Percentiles rank a stretch among this genome's conserved stretches.
Evolutionary conservation across 2,888 invertebrate species (phyloP).

Genomic region (Agrochola circellaris): DNA sequence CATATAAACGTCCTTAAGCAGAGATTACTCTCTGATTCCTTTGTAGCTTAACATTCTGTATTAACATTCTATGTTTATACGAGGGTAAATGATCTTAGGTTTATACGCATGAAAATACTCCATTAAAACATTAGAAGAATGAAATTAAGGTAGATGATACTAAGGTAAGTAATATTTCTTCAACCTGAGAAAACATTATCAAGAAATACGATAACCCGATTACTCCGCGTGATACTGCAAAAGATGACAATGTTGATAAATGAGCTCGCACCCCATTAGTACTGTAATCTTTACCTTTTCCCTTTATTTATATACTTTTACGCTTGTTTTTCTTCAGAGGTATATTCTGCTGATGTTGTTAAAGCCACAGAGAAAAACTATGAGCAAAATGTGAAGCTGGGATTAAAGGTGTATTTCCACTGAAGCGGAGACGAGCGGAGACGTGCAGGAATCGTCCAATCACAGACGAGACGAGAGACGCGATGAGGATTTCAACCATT

Average conservation of each 20-base stretch:
- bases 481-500: too few relatives aligned
- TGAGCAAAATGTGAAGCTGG: background rate
- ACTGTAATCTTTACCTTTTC: conserved; percentile 2
- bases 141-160: too few relatives aligned
- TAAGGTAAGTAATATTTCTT: background rate
- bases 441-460: too few relatives aligned
- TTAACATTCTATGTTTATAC: background rate
- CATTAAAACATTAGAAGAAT: background rate
- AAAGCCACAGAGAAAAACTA: background rate
- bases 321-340: conserved; percentile 7
- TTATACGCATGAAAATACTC: background rate
- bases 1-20: background rate
- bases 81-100: background rate
- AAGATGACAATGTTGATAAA: conserved; percentile 59
- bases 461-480: too few relatives aligned
- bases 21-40: background rate
- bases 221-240: conserved; percentile 44
- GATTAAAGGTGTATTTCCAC: background rate
- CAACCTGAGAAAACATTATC: conserved; percentile 17
- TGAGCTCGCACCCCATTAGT: conserved; percentile 29
- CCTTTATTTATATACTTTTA: conserved; percentile 8
- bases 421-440: too few relatives aligned
- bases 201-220: conserved; percentile 44
- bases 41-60: background rate
- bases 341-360: background rate